phyloP scores from a whole-genome alignment of 2,113 vertebrate species.

The Progne subis region DNA sequence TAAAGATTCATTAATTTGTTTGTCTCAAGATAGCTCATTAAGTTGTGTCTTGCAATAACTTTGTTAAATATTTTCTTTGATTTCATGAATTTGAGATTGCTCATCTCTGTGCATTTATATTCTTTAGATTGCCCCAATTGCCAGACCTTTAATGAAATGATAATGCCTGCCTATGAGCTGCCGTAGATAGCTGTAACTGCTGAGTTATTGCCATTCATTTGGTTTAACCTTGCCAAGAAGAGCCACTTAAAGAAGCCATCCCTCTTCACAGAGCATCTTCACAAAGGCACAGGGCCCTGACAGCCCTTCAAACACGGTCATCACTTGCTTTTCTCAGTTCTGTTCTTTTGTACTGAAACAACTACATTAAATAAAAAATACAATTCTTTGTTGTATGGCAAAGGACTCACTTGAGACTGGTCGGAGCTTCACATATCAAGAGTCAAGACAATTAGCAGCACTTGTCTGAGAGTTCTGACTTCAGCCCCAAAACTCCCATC shows the following conservation, averaged over 20 bases:
- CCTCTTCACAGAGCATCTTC: background rate
- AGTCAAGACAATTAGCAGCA: background rate
- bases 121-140: background rate
- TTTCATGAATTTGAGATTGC: background rate
- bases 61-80: slow-evolving; percentile 20
- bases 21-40: slow-evolving; percentile 16
- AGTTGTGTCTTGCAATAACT: background rate
- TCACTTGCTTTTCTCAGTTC: background rate
- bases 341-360: background rate
- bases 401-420: background rate
- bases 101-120: background rate
- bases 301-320: background rate
- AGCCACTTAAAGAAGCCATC: background rate
- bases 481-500: background rate
- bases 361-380: rapidly evolving
- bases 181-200: slow-evolving; percentile 5
- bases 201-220: background rate
- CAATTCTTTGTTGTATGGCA: background rate
- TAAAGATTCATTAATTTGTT: slow-evolving; percentile 4
- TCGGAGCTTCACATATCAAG: background rate
- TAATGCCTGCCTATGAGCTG: background rate
- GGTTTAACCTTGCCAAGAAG: slow-evolving; percentile 34
- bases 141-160: slow-evolving; percentile 39
- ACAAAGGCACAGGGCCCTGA: background rate
- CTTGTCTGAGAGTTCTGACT: background rate